Evolutionary conservation across 2,113 vertebrate genomes (phyloP), one percentile per base, ranked within the genome.

Genomic region (Clupea harengus): DNA sequence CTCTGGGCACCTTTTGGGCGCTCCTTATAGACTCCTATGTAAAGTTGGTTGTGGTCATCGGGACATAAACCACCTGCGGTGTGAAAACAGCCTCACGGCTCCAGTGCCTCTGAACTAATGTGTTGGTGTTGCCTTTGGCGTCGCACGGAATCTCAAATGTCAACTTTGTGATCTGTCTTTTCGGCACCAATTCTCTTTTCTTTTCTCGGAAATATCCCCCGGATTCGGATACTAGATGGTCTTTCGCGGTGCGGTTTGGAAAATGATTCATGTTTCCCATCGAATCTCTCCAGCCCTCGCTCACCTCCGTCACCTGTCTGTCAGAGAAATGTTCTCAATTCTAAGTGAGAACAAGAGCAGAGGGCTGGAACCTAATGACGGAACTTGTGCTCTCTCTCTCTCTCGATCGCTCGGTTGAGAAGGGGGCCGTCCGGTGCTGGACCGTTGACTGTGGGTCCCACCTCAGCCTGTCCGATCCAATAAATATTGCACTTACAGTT

Each of bases 401-500:
- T n/a, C n/a, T n/a, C n/a, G n/a, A 6, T 18, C 18, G 17, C 4
- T 18, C 54, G 22, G 54, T 57, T 0, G 17, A 22, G 18, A 20
- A 57, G 17, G n/a, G 17, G 18, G 54, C 18, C 60, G 5, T 67
- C n/a, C 60, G 28, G 60, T 6, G 0, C 8, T 67, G 64, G n/a
- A 28, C 64, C 6, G 64, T 67, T 28, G 64, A 67, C n/a, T 7
- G 1, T 9, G n/a, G n/a, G 64, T 25, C 64, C n/a, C n/a, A 9
- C 64, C 8, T 7, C 54, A 60, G 0, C 54, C 54, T 60, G 25
- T 67, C 64, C n/a, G n/a, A 67, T 28, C 64, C 64, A 28, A 85
- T 91, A 90, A 92, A 90, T 90, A 87, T 80, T 84, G 86, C 72
- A 84, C 88, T 91, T 89, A 89, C 89, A 84, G 85, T 87, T 89